A percentile compares a stretch with the other conserved stretches of the same genome.
Evolutionary conservation across 2,113 vertebrate genomes (phyloP).

Genomic region (Gymnogyps californianus): DNA sequence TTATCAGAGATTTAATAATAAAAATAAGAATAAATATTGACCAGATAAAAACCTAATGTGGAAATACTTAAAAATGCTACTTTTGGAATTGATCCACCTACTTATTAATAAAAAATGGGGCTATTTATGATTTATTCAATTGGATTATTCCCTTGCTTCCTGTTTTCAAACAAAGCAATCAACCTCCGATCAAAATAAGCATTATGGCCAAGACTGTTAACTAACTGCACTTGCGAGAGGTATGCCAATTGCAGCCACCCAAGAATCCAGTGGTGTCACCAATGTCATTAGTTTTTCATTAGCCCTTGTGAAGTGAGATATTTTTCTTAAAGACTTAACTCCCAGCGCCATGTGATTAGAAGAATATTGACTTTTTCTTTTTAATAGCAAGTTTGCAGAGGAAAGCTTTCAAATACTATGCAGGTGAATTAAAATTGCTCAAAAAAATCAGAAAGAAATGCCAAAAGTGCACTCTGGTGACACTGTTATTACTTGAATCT

Average conservation of each 20-base stretch:
- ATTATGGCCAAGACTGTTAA: background rate
- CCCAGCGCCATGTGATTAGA: background rate
- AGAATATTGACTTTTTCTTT: background rate
- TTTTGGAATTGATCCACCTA: background rate
- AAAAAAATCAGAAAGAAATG: conserved; percentile 3
- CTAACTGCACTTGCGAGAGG: background rate
- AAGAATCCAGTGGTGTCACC: background rate
- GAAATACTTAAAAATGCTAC: background rate
- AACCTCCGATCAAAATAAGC: background rate
- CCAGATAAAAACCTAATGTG: background rate
- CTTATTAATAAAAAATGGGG: background rate
- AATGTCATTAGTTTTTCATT: background rate
- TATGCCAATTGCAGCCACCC: background rate
- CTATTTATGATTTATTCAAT: background rate
- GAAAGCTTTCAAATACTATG: background rate
- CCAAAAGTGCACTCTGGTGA: background rate
- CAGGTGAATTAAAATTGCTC: background rate
- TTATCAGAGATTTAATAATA: background rate
- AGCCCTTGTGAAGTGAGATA: background rate
- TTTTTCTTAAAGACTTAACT: background rate
- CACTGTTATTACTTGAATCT: background rate
- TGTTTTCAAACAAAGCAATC: conserved; percentile 20
- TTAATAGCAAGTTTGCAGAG: background rate
- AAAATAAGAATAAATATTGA: conserved; percentile 5
- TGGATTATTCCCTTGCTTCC: conserved; percentile 46